These are phyloP conservation scores for Tethea ocularis DNA, from an alignment of 2,888 invertebrate species.

Conservation along the genomic window DNA sequence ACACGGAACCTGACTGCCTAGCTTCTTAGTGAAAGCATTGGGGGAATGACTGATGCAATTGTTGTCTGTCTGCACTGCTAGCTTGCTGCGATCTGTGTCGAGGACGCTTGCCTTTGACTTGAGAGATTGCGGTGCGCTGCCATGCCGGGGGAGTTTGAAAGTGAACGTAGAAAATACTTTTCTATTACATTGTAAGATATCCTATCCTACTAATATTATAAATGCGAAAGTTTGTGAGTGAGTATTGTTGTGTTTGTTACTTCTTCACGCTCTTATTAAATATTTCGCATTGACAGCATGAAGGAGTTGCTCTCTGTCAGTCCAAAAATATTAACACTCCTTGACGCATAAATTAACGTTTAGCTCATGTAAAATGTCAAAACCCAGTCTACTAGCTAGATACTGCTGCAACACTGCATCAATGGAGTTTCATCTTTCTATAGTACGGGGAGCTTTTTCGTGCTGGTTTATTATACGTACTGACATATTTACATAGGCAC, in stretches of 20 bases:
- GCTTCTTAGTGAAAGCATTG: slow-evolving; percentile 75
- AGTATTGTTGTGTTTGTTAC: no score
- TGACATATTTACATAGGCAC: slow-evolving; percentile 43
- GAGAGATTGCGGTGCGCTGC: slow-evolving; percentile 11
- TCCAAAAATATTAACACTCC: not conserved
- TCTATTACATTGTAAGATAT: not conserved
- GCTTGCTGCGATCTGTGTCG: slow-evolving; percentile 58
- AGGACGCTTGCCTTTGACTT: slow-evolving; percentile 46
- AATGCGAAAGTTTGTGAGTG: no score
- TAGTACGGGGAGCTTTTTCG: slow-evolving; percentile 35
- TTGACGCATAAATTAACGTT: no score
- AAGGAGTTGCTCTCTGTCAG: no score
- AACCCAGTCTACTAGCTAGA: not conserved
- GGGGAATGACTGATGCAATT: slow-evolving; percentile 70
- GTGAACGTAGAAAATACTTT: slow-evolving; percentile 3
- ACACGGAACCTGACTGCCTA: slow-evolving; percentile 72
- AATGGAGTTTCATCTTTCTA: slow-evolving; percentile 15
- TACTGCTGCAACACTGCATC: not conserved
- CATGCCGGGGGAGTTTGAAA: slow-evolving; percentile 3
- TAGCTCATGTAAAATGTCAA: not conserved
- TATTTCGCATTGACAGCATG: no score
- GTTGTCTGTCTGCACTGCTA: slow-evolving; percentile 47
- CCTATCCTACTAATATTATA: no score
- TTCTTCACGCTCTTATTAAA: no score
- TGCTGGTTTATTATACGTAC: slow-evolving; percentile 38